A percentile compares a stretch with the other conserved stretches of the same genome.
phyloP scores from a whole-genome alignment of 1,140 invertebrate species.

The Drosophila athabasca region DNA sequence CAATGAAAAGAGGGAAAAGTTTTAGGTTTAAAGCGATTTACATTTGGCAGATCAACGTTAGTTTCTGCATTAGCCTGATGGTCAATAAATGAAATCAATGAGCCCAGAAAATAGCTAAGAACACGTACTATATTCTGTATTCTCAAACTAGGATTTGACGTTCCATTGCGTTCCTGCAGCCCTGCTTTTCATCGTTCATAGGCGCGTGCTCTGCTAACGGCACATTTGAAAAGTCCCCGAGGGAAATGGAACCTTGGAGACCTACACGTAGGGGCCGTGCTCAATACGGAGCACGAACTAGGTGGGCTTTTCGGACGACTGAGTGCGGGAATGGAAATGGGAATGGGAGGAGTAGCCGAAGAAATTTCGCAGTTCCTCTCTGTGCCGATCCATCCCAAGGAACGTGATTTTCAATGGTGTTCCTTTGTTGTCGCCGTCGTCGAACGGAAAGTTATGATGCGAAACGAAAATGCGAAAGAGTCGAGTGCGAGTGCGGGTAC shows the following conservation, averaged over 20 bases:
- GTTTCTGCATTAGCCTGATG: conserved; percentile 42
- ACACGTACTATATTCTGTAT: conserved; percentile 20
- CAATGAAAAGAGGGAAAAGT: too few species aligned
- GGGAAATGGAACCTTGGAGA: conserved; percentile 28
- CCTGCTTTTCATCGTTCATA: conserved; percentile 22
- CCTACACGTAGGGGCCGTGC: conserved; percentile 19
- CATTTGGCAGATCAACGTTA: conserved; percentile 34
- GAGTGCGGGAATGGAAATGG: conserved; percentile 4
- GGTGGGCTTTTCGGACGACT: conserved; percentile 63
- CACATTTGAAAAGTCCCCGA: conserved; percentile 52
- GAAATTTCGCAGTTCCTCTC: conserved; percentile 49
- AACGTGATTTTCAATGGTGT: conserved; percentile 72
- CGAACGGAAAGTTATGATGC: conserved; percentile 74
- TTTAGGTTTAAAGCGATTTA: conserved; percentile 9
- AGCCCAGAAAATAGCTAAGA: conserved; percentile 28
- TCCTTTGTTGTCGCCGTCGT: conserved; percentile 49
- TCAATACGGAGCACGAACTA: conserved; percentile 52
- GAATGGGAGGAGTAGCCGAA: conserved; percentile 8
- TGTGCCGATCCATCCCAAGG: conserved; percentile 18
- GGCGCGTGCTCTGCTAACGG: conserved; percentile 67
- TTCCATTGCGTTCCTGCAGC: neutral
- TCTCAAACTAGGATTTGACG: conserved; percentile 17
- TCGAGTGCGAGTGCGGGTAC: conserved; percentile 59
- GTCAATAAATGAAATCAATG: conserved; percentile 36
- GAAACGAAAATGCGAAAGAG: conserved; percentile 73